Base-by-base conservation (phyloP, 2,888 invertebrate species). In the Catocala nupta region DNA sequence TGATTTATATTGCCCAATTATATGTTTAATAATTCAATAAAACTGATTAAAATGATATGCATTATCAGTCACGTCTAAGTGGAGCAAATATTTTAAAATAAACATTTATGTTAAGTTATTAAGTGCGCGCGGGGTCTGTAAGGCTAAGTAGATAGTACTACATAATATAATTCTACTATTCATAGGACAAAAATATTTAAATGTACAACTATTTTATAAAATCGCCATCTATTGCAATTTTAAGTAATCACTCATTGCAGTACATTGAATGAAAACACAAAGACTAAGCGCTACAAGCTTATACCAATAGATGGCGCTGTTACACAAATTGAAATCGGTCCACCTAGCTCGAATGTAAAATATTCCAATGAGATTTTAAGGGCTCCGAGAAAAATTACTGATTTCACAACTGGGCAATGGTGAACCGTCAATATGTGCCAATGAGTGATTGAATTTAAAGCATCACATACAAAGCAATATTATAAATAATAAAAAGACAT, bases 251-350 rank as follows among this genome's bases (percentile, higher is more conserved):
- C 56, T 51, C 33, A 45, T 12, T 9, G 51, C 11, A 52, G 58
- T 63, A 53, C 49, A 61, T 45, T 52, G 34, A 59, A 66, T 55
- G 63, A 45, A 57, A 70, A 59, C 56, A 43, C 65, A 51, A 36
- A 49, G 48, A 65, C 60, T 65, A 75, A 36, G 52, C 65, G 71
- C 55, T 82, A 65, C 48, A 54, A 36, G 34, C 49, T 48, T 13
- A 65, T 62, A 55, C 56, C 81, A 85, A 90, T 78, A 94, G 92
- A 93, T 93, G 93, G 90, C 94, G 90, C 92, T 92, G 81, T 76
- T 87, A 75, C 68, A 59, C 77, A 83, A 81, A 87, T 85, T 89
- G 90, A 92, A 91, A 90, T 78, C 93, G 89, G 90, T 83, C 85
- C 85, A 87, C 85, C 74, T 73, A 54, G 56, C 78, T 77, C 66